Base-by-base conservation (phyloP, 2,888 invertebrate genomes). In the Portevinia maculata region DNA sequence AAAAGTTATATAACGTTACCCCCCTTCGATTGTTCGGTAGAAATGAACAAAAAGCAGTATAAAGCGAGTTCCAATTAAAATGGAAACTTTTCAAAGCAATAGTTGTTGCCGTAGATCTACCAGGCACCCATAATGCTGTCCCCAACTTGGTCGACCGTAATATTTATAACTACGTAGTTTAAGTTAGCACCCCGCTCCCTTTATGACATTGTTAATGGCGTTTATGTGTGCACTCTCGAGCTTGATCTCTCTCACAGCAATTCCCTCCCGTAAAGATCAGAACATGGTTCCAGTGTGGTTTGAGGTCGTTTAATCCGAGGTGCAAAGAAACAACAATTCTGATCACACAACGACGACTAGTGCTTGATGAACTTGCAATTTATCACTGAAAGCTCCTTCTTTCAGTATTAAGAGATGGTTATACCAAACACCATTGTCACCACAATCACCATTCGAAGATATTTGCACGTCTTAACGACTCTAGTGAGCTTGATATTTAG, bases 1-100 rank as follows among this genome's bases (percentile, higher is more conserved):
- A 76, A 62, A 71, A 65, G 15, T 78, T 78, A 70, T 41, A 70
- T 64, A 70, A 76, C 37, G 24, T 3, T 15, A 34, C 11, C 32
- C 8, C 28, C 9, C 46, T 11, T 8, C 13, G 34, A n/a, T n/a
- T n/a, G 17, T 37, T 28, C 19, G 46, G 21, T 52, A 17, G 15
- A 57, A 57, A 30, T 28, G 46, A 69, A 48, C 57, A 46, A 5
- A 46, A 52, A 57, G 46, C 9, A 57, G 57, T 57, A 55, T 55
- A 28, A 6, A 21, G 44, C 28, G 30, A 21, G 53, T 53, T 67
- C 32, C 19, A 34, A 57, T 34, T 34, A 11, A 48, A 48, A 37
- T 57, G 69, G 34, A 37, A 37, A 28, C 9, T 41, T 28, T 52
- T 55, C 19, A n/a, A 39, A 13, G 24, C 24, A 44, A 17, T 19